Base-by-base conservation (phyloP, 2,113 vertebrate species). In the Isichthys henryi region DNA sequence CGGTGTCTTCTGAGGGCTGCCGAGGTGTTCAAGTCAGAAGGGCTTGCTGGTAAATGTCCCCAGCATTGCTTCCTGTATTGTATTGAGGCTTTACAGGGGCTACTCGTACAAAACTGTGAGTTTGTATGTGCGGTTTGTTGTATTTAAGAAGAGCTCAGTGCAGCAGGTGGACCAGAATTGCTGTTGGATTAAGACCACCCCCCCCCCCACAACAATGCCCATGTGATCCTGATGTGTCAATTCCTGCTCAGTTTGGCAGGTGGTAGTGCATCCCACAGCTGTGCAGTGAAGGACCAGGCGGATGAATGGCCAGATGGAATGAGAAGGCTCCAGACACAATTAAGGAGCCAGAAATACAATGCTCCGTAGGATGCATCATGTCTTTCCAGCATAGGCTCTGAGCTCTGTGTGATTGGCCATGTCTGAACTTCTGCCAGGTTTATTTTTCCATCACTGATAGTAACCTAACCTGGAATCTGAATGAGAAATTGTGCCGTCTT, bases 11-110 rank as follows among this genome's bases (percentile, higher is more conserved):
- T n/a, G 3, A 82, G 89, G 91, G 70, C 91, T 58, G 56, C 31
- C 89, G 87, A 74, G 48, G 52, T 86, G 89, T 89, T 45, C 88
- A 91, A 90, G 91, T 93, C 90, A 92, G 70, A 56, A 89, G 89
- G 86, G 80, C 85, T 39, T 52, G 46, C 70, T 84, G 46, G 70
- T 35, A 45, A 39, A 89, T 43, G 11, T 13, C 19, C 48, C 85
- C 8, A 45, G 39, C 35, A 89, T 43, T 31, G 23, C 11, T 43
- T 7, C 35, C 74, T 43, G 74, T n/a, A 50, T 49, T 49, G 45
- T 50, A 45, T 2, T 50, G 21, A 77, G 74, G 31, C n/a, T 43
- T 80, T 70, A 70, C 27, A 31, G 43, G 80, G 35, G 43, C 21
- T 82, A 45, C 13, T 82, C 35, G 15, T 83, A 43, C 39, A 39